Evolutionary conservation across 2,113 vertebrate species (phyloP), one percentile per base, ranked within the genome.

Genomic region (Rostratula benghalensis): DNA sequence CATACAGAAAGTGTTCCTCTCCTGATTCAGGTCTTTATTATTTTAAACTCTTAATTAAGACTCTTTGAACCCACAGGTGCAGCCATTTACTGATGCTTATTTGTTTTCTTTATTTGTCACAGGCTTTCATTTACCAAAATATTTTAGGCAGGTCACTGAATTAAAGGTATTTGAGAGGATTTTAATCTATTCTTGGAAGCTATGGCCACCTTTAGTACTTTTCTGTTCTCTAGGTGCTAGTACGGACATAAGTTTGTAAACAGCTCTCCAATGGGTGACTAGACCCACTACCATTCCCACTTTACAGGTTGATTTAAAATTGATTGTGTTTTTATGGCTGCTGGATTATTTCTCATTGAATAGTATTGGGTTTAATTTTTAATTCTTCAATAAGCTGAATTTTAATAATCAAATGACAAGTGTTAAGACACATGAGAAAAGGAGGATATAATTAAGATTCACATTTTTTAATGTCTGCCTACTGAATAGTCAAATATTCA

Each of bases 21-120:
- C 86, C 80, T 96, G 92, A 97, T 90, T 95, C 93, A 97, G 85
- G 67, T 61, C 83, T 88, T 94, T 93, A 95, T 90, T 96, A 77
- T 93, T 96, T 94, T 87, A 75, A 86, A 97, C 3, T 83, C 77
- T 81, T 96, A 87, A 96, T 96, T 94, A 96, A 96, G 68, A 89
- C 56, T 81, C 93, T 96, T 97, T 94, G 95, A 97, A 96, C 85
- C 79, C 77, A 89, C 60, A 88, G 94, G 92, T 93, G 85, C 76
- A 96, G 86, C 61, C 53, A 89, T 69, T 78, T 88, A 63, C 90
- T 90, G 85, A 59, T 93, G 92, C 79, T 88, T 96, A 76, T 74
- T 95, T 95, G 56, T 90, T 94, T 96, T 93, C 82, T 93, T 31
- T 84, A 87, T 94, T 96, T 97, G 83, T 96, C 86, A 90, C 48